Evolutionary conservation across 2,113 vertebrate species (phyloP).

Genomic region (Brachirus orientalis): DNA sequence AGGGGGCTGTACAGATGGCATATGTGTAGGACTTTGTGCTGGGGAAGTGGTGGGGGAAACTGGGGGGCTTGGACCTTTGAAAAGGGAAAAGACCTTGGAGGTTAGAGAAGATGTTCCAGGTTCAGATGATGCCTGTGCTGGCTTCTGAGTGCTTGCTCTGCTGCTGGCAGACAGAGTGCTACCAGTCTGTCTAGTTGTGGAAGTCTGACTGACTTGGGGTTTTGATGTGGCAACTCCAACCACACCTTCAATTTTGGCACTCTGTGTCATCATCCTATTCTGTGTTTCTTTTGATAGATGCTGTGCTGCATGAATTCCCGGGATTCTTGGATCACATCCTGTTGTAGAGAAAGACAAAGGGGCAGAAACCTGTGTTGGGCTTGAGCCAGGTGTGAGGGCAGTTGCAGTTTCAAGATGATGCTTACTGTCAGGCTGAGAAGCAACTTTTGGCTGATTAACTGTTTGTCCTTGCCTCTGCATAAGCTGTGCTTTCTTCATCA

Average conservation of each 20-base stretch:
- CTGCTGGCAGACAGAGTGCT: conserved; percentile 41
- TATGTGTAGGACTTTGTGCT: conserved; percentile 87
- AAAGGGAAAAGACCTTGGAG: conserved; percentile 87
- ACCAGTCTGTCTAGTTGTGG: conserved; percentile 60
- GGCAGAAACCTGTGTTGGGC: conserved; percentile 92
- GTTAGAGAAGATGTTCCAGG: conserved; percentile 69
- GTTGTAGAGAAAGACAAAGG: conserved; percentile 87
- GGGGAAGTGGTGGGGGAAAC: conserved; percentile 88
- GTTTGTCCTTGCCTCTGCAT: conserved; percentile 86
- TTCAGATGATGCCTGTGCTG: conserved; percentile 69
- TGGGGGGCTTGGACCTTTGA: conserved; percentile 88
- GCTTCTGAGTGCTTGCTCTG: conserved; percentile 60
- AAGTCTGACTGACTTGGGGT: conserved; percentile 64
- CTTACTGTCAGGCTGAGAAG: conserved; percentile 80
- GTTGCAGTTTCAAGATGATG: conserved; percentile 88
- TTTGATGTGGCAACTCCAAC: conserved; percentile 76
- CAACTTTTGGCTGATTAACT: conserved; percentile 73
- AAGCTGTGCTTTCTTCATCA: conserved; percentile 98
- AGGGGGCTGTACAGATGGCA: conserved; percentile 60
- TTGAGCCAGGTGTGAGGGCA: conserved; percentile 93
- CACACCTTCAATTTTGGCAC: conserved; percentile 80
- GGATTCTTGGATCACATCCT: conserved; percentile 82
- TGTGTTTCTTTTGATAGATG: conserved; percentile 92
- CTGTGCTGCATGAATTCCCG: conserved; percentile 89
- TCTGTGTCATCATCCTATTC: conserved; percentile 86